Evolutionary conservation across 2,888 invertebrate species (phyloP).

Genomic region (Pristionchus mayeri): DNA sequence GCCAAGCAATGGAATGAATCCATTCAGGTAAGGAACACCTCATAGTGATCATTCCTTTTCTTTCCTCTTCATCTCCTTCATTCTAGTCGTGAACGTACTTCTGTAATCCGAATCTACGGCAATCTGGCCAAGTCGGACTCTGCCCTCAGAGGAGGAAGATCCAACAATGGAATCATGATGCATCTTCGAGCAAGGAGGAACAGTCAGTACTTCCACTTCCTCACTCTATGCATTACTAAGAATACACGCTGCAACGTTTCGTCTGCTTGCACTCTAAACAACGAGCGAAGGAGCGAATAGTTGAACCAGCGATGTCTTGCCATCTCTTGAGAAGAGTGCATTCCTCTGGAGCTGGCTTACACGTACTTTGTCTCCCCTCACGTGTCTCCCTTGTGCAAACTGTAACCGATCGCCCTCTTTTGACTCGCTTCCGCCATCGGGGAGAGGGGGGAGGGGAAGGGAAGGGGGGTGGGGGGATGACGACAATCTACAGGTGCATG

Average conservation of each 20-base stretch:
- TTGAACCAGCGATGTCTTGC: too few species aligned
- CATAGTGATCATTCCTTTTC: background rate
- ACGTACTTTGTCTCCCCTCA: background rate
- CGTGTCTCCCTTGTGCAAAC: slow-evolving; percentile 28
- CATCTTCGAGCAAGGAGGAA: slow-evolving; percentile 31
- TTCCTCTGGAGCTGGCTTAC: background rate
- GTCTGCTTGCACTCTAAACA: too few species aligned
- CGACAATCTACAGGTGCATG: background rate
- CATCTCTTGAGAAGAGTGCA: too few species aligned
- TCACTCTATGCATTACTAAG: background rate
- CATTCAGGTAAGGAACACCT: slow-evolving; percentile 4
- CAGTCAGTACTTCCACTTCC: background rate
- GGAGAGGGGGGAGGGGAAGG: background rate
- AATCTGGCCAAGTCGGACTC: background rate
- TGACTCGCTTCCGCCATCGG: background rate
- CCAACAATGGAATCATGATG: slow-evolving; percentile 42
- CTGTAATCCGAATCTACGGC: slow-evolving; percentile 28
- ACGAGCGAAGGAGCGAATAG: too few species aligned
- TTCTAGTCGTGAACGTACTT: slow-evolving; percentile 38
- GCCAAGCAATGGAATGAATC: background rate
- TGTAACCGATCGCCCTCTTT: slow-evolving; percentile 3
- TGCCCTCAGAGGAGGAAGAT: slow-evolving; percentile 20
- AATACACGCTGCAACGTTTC: too few species aligned
- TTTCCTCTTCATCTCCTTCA: background rate
- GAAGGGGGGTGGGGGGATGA: background rate